Evolutionary conservation across 1,140 invertebrate species (phyloP), one percentile per base, ranked within the genome.

Genomic region (Neodiprion fabricii): DNA sequence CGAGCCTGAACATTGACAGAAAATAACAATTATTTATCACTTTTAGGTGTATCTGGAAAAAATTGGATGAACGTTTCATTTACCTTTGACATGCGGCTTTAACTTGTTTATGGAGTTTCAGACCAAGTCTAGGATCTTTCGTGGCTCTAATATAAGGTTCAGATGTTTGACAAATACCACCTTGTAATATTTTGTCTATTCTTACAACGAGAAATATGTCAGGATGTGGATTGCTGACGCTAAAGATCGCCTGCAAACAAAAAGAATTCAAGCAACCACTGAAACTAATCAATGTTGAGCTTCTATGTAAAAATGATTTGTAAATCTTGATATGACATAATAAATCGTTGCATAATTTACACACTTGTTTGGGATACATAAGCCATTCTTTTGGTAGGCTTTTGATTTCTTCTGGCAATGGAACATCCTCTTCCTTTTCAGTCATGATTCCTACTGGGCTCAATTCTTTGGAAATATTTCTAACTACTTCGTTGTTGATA

Each of bases 141-240:
- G 92, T 92, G 21, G 93, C 92, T 80, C 94, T 93, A 17, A 95
- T 90, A 86, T 99, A 99, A 0, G 95, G 94, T 79, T 98, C 97
- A 12, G 94, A 89, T n/a, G 94, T 93, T 85, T 96, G 94, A 79
- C 91, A 92, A 75, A 98, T 95, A 68, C 94, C 92, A n/a, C 96
- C 96, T 89, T 98, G 96, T 9, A 98, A 90, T 61, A 96, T 91
- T 84, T 98, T 98, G 81, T 98, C 97, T 77, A 98, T 95, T 80
- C 93, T 91, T 49, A 97, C 91, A 11, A 98, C 96, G 75, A 98
- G 83, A 88, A 95, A 98, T 72, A 98, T 93, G 81, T 98, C 95
- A 48, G 94, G 91, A 88, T 96, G 95, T 7, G 95, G 94, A 86
- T 95, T 93, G 76, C 92, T 95, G 47, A 97, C 91, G 79, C 92